Conservation (phyloP, 2,113 vertebrate species). For the Azemiops feae region DNA sequence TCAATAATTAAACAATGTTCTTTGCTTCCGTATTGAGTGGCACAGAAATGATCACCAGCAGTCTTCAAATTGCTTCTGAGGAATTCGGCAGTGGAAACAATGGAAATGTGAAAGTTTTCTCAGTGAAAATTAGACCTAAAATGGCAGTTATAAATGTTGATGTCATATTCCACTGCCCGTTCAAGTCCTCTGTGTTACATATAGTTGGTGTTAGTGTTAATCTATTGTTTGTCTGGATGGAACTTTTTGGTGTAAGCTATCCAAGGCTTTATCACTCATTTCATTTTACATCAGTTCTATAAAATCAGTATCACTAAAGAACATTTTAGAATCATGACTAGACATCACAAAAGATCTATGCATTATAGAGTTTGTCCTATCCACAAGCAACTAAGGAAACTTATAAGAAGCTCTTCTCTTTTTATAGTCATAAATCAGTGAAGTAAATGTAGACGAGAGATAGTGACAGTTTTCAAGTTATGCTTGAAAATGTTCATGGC, state of each 20-base stretch:
- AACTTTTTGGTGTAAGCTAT: neutral
- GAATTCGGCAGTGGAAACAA: neutral
- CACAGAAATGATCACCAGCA: neutral
- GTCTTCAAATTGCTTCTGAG: neutral
- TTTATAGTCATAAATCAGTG: neutral
- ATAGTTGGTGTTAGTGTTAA: neutral
- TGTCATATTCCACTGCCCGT: neutral
- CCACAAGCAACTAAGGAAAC: neutral
- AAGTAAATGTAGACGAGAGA: neutral
- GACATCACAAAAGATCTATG: neutral
- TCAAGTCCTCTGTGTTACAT: neutral
- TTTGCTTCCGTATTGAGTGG: neutral
- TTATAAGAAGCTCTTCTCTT: neutral
- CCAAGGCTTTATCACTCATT: neutral
- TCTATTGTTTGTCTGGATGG: neutral
- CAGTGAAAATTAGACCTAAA: neutral
- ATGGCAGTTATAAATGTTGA: neutral
- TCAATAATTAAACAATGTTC: neutral
- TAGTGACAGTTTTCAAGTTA: neutral
- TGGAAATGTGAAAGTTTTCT: neutral
- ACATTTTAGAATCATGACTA: neutral
- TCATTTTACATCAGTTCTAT: neutral
- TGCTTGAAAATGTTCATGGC: neutral
- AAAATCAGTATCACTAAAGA: neutral
- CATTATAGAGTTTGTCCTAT: neutral